Evolutionary conservation across 2,797 vertebrate genomes (phyloP).

Genomic region (Galago senegalensis): DNA sequence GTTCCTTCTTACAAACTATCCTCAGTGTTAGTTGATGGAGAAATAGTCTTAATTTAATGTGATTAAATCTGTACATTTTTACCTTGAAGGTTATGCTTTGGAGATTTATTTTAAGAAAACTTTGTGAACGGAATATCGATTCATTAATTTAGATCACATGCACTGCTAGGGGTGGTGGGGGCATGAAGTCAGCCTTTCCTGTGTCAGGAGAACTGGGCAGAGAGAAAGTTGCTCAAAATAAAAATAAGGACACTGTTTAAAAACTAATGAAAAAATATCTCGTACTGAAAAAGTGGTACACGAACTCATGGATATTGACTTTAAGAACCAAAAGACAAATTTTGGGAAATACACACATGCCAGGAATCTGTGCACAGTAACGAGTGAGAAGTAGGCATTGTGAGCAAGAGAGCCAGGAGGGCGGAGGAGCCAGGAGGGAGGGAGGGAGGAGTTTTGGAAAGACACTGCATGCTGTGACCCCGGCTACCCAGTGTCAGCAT

Average conservation of each 20-base stretch:
- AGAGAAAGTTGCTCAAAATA: not conserved
- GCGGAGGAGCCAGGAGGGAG: too few relatives aligned
- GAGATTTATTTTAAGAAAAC: not conserved
- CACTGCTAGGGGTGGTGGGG: fast-evolving
- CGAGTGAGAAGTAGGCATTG: not conserved
- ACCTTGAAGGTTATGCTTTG: not conserved
- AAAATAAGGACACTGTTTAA: not conserved
- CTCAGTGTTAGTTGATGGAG: not conserved
- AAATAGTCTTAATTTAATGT: not conserved
- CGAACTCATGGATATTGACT: not conserved
- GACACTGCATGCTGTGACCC: too few relatives aligned
- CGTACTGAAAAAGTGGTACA: not conserved
- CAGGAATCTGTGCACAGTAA: not conserved
- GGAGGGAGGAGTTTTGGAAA: not conserved
- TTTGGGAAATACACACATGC: not conserved
- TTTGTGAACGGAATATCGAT: too few relatives aligned
- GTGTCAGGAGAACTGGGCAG: not conserved
- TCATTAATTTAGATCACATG: not conserved
- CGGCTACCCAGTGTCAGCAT: not conserved
- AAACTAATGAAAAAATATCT: not conserved
- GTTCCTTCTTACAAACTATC: not conserved
- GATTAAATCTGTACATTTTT: not conserved
- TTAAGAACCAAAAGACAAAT: not conserved
- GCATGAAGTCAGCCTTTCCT: not conserved
- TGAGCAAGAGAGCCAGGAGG: too few relatives aligned